A percentile compares a stretch with the other conserved stretches of the same genome.
Evolutionary conservation across 2,888 invertebrate genomes (phyloP).

Genomic region (Andrena haemorrhoa): DNA sequence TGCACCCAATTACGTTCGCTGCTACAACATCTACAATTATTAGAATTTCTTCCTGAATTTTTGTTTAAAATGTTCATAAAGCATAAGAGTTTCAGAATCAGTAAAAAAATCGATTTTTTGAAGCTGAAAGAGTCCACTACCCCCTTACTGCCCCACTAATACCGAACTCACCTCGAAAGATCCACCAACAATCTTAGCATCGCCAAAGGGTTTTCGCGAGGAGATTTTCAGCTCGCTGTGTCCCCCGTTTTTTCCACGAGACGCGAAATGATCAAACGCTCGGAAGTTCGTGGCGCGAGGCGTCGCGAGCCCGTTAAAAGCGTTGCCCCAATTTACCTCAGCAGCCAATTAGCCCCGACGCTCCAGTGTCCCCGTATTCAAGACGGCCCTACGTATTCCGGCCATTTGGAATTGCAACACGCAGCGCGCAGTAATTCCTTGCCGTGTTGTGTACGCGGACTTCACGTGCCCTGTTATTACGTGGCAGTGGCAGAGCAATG

Average conservation of each 20-base stretch:
- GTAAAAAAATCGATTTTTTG: too few species aligned
- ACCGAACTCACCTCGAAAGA: too few species aligned
- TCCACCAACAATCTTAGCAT: too few species aligned
- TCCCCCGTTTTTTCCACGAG: background rate
- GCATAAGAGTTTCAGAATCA: too few species aligned
- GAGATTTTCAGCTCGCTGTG: too few species aligned
- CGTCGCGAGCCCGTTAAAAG: conserved; percentile 53
- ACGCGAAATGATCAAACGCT: conserved; percentile 24
- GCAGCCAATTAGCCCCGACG: conserved; percentile 69
- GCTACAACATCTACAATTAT: too few species aligned
- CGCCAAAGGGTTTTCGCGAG: too few species aligned
- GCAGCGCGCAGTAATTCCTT: conserved; percentile 56
- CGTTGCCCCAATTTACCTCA: conserved; percentile 63
- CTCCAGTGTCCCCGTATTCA: conserved; percentile 61
- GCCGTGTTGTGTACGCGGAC: conserved; percentile 23
- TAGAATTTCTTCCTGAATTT: too few species aligned
- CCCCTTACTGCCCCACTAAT: too few species aligned
- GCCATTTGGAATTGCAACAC: conserved; percentile 63
- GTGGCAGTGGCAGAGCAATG: conserved; percentile 36
- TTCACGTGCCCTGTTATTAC: conserved; percentile 52
- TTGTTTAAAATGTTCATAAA: too few species aligned
- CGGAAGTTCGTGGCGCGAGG: conserved; percentile 16
- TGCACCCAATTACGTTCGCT: too few species aligned
- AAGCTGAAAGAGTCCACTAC: too few species aligned
- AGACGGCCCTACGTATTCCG: conserved; percentile 63